Evolutionary conservation across 2,113 vertebrate species (phyloP), one percentile per base, ranked within the genome.

Genomic region (Brachypteracias leptosomus): DNA sequence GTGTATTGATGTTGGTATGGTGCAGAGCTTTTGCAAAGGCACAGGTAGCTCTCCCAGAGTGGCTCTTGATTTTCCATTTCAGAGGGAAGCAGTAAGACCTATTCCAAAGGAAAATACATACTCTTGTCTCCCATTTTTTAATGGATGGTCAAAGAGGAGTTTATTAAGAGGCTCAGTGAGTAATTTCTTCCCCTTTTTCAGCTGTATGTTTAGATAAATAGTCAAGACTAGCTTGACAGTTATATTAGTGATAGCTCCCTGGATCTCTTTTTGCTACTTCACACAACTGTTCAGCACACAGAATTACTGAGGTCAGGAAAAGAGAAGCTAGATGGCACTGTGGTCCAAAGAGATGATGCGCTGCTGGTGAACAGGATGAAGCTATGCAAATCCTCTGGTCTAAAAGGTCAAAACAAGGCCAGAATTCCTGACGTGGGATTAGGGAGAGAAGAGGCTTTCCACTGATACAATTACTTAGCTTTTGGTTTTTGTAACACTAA

Each of bases 281-380:
- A 18, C 15, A 13, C 8, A 33, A 1, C 16, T 47, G 18, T 74
- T 58, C 29, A 3, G 8, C 46, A 15, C 13, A 3, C 12, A 38
- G 55, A 73, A 42, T 84, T 71, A 58, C 75, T 42, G 89, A 87
- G 90, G 79, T 83, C 89, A 87, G 88, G 68, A 65, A 71, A 92
- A 95, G 88, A 83, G 90, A 95, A 97, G 97, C 97, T 98, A 97
- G 96, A 58, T 97, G 98, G 97, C 96, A 97, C 96, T 97, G 85
- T 88, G 57, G 89, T 88, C 84, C 97, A 97, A 71, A 91, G 83
- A 79, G 93, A 93, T 74, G 31, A 22, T 81, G 63, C 62, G 31
- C 81, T 77, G 61, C 70, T 68, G 52, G 46, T 54, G 62, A 73
- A 22, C 40, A 58, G 7, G 14, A 14, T n/a, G 58, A 71, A 81